Percentiles rank a stretch among this genome's conserved stretches.
Evolutionary conservation across 37 sponge, comb jelly and placozoan species (phyloP).

Genomic region (Ephydatia muelleri): DNA sequence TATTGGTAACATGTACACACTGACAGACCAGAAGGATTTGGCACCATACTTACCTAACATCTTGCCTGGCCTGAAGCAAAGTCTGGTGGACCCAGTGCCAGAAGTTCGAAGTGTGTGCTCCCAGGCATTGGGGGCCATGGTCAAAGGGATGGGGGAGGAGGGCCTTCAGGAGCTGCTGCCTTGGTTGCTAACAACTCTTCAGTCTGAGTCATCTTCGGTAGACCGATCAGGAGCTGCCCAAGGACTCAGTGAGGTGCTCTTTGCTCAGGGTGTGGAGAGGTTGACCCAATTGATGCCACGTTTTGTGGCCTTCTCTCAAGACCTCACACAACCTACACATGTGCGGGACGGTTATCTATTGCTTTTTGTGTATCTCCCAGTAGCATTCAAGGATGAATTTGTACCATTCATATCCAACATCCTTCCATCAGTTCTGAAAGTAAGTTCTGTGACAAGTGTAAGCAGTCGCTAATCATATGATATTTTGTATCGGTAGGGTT

Average conservation of each 20-base stretch:
- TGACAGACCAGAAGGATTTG: conserved; percentile 96
- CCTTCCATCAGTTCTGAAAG: conserved; percentile 89
- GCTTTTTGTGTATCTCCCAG: conserved; percentile 93
- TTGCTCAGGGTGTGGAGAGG: conserved; percentile 65
- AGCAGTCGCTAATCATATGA: not conserved
- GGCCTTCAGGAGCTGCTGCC: conserved; percentile 77
- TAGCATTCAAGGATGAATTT: conserved; percentile 81
- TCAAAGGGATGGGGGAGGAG: conserved; percentile 88
- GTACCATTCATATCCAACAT: conserved; percentile 68
- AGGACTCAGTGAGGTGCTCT: conserved; percentile 76
- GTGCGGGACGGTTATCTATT: conserved; percentile 94
- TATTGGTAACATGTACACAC: conserved; percentile 91
- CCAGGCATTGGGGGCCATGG: conserved; percentile 88
- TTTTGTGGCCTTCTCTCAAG: conserved; percentile 68
- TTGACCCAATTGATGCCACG: conserved; percentile 79
- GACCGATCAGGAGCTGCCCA: conserved; percentile 98
- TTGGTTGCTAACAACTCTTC: conserved; percentile 83
- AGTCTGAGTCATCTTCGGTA: conserved; percentile 81
- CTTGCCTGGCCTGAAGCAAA: conserved; percentile 91
- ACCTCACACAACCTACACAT: conserved; percentile 62
- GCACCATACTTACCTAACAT: conserved; percentile 87
- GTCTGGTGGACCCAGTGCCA: conserved; percentile 95
- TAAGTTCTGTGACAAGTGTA: conserved; percentile 10
- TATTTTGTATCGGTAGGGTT: conserved; percentile 62
- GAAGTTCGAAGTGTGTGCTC: conserved; percentile 82